Base-by-base conservation (phyloP, 2,797 vertebrate species). In the Eospalax fontanierii region DNA sequence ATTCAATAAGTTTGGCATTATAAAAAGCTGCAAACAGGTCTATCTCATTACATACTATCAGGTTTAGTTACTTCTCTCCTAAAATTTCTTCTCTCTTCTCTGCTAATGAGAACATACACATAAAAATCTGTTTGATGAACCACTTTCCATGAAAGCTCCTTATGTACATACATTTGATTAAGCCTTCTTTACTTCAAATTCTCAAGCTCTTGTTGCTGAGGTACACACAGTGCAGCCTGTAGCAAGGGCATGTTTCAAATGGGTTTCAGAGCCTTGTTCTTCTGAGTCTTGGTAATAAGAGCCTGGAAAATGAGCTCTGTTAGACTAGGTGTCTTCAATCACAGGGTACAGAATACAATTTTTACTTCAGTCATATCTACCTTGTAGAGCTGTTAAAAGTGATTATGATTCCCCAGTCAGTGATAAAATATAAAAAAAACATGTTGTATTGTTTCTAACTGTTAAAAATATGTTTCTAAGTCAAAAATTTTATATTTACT, bases 391-490 rank as follows among this genome's bases (percentile, higher is more conserved):
- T 89, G 14, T 79, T 95, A 76, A 96, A 78, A 94, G 35, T 91
- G 46, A 80, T 83, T 71, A n/a, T 73, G 63, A 95, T 65, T 61
- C 59, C 16, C 78, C 59, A 46, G 50, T 71, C 33, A 65, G 38
- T 83, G 35, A 87, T 75, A 83, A 66, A 76, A 78, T n/a, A 7
- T 38, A 90, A 82, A 66, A 59, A 94, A 35, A 92, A 84, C 94
- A 82, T 65, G 66, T 57, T 85, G 24, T 74, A 80, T 76, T 70
- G 46, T 87, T 83, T 89, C 40, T 93, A 40, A 84, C 22, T 65
- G 26, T 79, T 85, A 65, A 85, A 93, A 65, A 87, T 70, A 43
- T 11, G 93, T 89, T 26, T 66, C 30, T 40, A 73, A 18, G 71
- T 50, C 14, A 28, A 81, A 87, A 83, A 33, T 50, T 83, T 94